Evolutionary conservation across 2,888 invertebrate species (phyloP).

Genomic region (Listrodromus nycthemerus): DNA sequence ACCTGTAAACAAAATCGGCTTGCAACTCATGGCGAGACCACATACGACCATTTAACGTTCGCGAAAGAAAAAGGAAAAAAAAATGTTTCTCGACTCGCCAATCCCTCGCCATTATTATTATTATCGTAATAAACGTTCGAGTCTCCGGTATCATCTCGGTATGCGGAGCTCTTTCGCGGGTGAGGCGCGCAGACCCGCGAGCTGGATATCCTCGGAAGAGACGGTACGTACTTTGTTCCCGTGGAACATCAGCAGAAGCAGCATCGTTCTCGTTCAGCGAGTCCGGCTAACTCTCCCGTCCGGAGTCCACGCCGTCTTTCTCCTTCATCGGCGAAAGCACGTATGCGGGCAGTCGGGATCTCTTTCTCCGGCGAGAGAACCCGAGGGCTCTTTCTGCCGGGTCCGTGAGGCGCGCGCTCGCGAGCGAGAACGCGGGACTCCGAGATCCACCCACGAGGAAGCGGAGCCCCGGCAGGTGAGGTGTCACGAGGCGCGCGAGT

Average conservation of each 20-base stretch:
- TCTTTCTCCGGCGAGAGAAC: constrained; percentile 49
- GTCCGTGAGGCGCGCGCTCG: constrained; percentile 50
- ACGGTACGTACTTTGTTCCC: constrained; percentile 41
- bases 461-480: constrained; percentile 83
- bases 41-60: constrained; percentile 1
- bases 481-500: constrained; percentile 83
- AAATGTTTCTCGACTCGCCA: background rate
- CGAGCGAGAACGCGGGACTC: constrained; percentile 51
- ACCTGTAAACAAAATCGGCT: background rate
- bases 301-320: constrained; percentile 41
- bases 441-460: constrained; percentile 84
- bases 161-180: constrained; percentile 38
- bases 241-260: constrained; percentile 37
- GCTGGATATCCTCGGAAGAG: constrained; percentile 36
- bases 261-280: constrained; percentile 17
- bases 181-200: constrained; percentile 28
- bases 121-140: constrained; percentile 22
- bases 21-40: background rate
- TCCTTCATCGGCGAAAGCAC: constrained; percentile 17
- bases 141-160: constrained; percentile 13
- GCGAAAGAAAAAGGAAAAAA: constrained; percentile 16
- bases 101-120: constrained; percentile 24
- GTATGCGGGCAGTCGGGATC: constrained; percentile 70
- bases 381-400: constrained; percentile 59
- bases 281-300: constrained; percentile 58